A percentile compares a stretch with the other conserved stretches of the same genome.
These are phyloP conservation scores for Gryllus longicercus DNA, from an alignment of 2,888 invertebrate genomes.

Conservation along the genomic window DNA sequence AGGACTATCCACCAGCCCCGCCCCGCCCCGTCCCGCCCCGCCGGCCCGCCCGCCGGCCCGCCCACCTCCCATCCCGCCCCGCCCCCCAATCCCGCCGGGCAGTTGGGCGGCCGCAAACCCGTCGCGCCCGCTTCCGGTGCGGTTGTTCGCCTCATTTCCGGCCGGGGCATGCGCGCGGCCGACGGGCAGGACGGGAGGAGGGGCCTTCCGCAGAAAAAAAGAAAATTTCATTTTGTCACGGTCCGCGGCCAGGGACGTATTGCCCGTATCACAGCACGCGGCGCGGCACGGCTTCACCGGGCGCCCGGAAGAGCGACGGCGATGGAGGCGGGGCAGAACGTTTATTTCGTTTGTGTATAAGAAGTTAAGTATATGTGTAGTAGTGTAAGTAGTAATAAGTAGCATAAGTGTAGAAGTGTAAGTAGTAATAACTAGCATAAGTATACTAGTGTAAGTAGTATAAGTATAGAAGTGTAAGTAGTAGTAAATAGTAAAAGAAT, in stretches of 20 bases:
- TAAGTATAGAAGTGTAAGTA: too few relatives aligned
- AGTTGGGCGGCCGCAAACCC: background rate
- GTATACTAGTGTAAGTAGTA: too few relatives aligned
- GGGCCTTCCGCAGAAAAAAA: background rate
- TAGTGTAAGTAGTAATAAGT: too few relatives aligned
- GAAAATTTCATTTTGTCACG: conserved; percentile 17
- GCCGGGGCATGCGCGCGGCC: background rate
- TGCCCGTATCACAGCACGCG: background rate
- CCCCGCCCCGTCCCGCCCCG: too few relatives aligned
- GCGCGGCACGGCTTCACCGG: background rate
- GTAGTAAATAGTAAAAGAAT: too few relatives aligned
- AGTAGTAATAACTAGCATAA: too few relatives aligned
- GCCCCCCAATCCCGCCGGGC: background rate
- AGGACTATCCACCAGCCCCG: too few relatives aligned
- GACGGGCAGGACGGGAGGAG: background rate
- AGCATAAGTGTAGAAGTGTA: too few relatives aligned
- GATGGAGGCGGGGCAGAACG: background rate
- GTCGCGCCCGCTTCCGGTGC: conserved; percentile 5
- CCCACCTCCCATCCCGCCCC: too few relatives aligned
- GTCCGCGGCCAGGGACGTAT: background rate
- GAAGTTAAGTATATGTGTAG: too few relatives aligned
- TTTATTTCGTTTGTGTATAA: too few relatives aligned
- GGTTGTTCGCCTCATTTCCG: conserved; percentile 17
- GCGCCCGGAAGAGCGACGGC: background rate
- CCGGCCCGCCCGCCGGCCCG: too few relatives aligned